Base-by-base conservation (phyloP, 2,113 vertebrate species). In the Cathartes aura region DNA sequence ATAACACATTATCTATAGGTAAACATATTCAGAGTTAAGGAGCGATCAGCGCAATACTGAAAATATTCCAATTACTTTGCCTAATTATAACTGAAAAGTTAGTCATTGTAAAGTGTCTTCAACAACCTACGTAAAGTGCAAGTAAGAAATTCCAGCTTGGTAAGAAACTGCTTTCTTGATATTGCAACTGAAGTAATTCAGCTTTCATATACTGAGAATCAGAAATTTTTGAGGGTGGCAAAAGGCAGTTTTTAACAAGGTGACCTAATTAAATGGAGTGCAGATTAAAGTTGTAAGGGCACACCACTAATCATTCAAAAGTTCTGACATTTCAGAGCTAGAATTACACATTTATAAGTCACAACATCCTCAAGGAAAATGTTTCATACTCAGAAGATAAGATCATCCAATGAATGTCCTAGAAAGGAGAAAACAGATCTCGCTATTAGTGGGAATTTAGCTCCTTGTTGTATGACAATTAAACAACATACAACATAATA, bases 21-120 rank as follows among this genome's bases (percentile, higher is more conserved):
- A 90, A 89, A n/a, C 7, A 24, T 62, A 67, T 42, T 90, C 27
- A 80, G 30, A 92, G 11, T 38, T 68, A 86, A 86, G 16, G 34
- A 86, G 9, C 0, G 0, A 80, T 58, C n/a, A 72, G 4, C 4
- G 2, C 4, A 8, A 82, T 42, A n/a, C 14, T 75, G 16, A 82
- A 93, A 87, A 47, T 48, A 47, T 47, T 86, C 70, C 55, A 80
- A 40, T 63, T 72, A n/a, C 8, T 74, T 53, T 86, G 43, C n/a
- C n/a, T 64, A 63, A 80, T 75, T 68, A 68, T 80, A 80, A 64
- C 19, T 42, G 53, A 52, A 81, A 71, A 80, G 30, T 11, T 89
- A 76, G 64, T 60, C 18, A 55, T 38, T 72, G 24, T 9, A 58
- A 72, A 47, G 6, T 30, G 5, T 42, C 50, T 82, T 87, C 42